Base-by-base conservation (phyloP, 2,888 invertebrate species). In the Hofmannophila pseudospretella region DNA sequence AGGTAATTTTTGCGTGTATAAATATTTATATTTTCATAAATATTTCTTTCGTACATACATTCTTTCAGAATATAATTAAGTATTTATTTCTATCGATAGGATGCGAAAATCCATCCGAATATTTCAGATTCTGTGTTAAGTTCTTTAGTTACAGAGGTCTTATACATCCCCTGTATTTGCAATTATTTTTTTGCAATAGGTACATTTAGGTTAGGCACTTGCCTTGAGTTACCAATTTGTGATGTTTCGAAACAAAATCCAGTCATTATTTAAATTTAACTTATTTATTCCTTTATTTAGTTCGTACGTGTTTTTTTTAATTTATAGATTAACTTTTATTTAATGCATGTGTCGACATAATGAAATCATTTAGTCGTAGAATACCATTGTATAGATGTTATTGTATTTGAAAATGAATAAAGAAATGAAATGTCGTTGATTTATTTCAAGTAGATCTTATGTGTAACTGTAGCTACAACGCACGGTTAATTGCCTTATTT, bases 361-460 rank as follows among this genome's bases (percentile, higher is more conserved):
- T 67, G 50, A 71, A 74, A 71, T 69, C 70, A 72, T 77, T 75
- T 82, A 86, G 82, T 62, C 65, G 84, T 84, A 84, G 85, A 64
- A 58, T 72, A 78, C 73, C 71, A 81, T 78, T 87, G 86, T 82
- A 88, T 88, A 86, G 85, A 86, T 87, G 87, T 87, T 87, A 87
- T 81, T 85, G 85, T 86, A 86, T 73, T 84, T 85, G 78, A 68
- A 81, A 81, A 78, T 71, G 66, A 85, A 85, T 82, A 82, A 85
- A 85, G 47, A 66, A 68, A 55, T 63, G 63, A 71, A 76, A 73
- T 51, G 56, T 58, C 51, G 37, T 47, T 53, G 44, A 39, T 44
- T 57, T 55, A 49, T 48, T 61, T 58, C 16, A 16, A 16, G 16
- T n/a, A n/a, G n/a, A n/a, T n/a, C n/a, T n/a, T n/a, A n/a, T n/a